phyloP scores from a whole-genome alignment of 2,113 vertebrate species.

The Phrynosoma blainvillii region DNA sequence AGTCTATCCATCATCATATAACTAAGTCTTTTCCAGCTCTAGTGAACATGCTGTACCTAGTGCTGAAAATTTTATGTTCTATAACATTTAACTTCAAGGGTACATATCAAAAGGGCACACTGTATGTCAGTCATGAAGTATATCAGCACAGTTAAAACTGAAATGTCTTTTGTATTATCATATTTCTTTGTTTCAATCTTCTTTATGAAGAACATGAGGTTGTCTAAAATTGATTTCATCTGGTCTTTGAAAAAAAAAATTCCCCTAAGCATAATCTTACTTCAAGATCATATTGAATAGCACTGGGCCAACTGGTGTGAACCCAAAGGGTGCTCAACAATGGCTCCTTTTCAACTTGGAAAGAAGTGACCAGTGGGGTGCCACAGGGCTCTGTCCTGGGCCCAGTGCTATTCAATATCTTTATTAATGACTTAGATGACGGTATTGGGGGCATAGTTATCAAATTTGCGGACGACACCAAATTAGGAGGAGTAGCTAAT shows the following conservation, averaged over 20 bases:
- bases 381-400: no score
- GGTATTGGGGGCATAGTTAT: no score
- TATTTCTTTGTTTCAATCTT: not conserved
- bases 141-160: not conserved
- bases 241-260: not conserved
- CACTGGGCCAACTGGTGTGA: no score
- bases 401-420: no score
- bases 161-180: not conserved
- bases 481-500: no score
- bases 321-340: no score
- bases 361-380: no score
- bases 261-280: no score
- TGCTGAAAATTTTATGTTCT: not conserved
- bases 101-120: not conserved
- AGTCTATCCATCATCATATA: conserved; percentile 14
- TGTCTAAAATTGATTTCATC: not conserved
- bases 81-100: not conserved
- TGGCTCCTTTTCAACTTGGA: no score
- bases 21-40: conserved; percentile 14
- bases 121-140: not conserved
- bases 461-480: no score
- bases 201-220: not conserved
- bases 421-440: no score
- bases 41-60: not conserved
- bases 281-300: no score